Evolutionary conservation across 2,797 vertebrate genomes (phyloP), one percentile per base, ranked within the genome.

Genomic region (Bryconaethiops microstoma): DNA sequence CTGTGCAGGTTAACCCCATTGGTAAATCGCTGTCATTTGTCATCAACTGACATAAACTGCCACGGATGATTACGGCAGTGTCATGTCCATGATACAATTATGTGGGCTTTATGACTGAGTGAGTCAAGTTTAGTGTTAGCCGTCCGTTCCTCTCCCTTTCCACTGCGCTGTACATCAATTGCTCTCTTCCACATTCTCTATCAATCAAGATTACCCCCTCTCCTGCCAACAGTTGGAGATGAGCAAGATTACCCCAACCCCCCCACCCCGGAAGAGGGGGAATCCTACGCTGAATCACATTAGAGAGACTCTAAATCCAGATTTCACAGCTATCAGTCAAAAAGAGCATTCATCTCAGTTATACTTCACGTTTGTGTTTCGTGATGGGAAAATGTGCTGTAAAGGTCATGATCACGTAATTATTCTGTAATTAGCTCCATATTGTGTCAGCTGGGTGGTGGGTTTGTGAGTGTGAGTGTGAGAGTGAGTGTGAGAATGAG

Each of bases 61-160:
- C 86, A 85, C 60, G 82, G 86, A 87, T 87, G 83, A 85, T 87
- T 85, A 87, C 74, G 82, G 69, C 82, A 82, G 82, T 87, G 86
- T 87, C 86, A 87, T 85, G 86, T 87, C 86, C 82, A 72, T 87
- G 83, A 87, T 85, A 87, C 86, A 87, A 87, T 87, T 85, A 87
- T 87, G 84, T 85, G 82, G 82, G 86, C 83, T 87, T 87, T 87
- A 85, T 87, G 86, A 87, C 86, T 81, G 86, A 87, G 83, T 82
- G 86, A 87, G 86, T 83, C 86, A 87, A 87, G 83, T 87, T 87
- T 85, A 87, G 86, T 82, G 82, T 87, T 87, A 87, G 86, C 85
- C 78, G 55, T 84, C 83, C 76, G 71, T 77, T 82, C 71, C 77
- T 81, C 80, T 86, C 82, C 57, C 60, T 74, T 82, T 65, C 78